Evolutionary conservation across 2,113 vertebrate genomes (phyloP), one percentile per base, ranked within the genome.

Genomic region (Columba janthina): DNA sequence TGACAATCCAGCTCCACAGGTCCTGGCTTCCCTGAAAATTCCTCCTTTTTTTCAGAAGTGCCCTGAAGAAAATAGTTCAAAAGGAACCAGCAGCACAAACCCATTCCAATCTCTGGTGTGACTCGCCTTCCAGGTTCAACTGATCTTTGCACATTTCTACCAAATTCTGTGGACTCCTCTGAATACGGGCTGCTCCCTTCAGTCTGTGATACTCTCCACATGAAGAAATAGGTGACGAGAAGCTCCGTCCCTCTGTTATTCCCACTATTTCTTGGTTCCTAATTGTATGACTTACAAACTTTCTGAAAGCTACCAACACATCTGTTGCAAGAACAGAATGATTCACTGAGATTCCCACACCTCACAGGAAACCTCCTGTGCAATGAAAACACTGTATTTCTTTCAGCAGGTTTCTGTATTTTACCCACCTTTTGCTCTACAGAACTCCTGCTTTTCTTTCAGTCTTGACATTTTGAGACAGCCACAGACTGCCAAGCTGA

Each of bases 61-160:
- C 95, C 92, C 90, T 86, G 85, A 88, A 96, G 93, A 91, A 94
- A 96, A 90, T 10, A 88, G 32, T 91, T 96, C 85, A 93, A 93
- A 96, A 96, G 79, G 69, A 69, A 46, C 12, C 28, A 88, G 64
- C 67, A 92, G 80, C 42, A 78, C 46, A 84, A 84, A 78, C 26
- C 76, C 73, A 84, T 90, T 94, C 88, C 80, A 94, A 4, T 60
- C 79, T 74, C 60, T 71, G 64, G 48, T 42, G 57, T 2, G 4
- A 87, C 80, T 77, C 2, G 12, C 85, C 72, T 73, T 83, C 60
- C 69, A 81, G 80, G 58, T 24, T 16, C 36, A 79, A 57, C 21
- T 1, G 13, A 70, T 84, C 60, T 77, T 61, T 46, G 51, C 32
- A 42, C 65, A 31, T 66, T 90, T 90, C 64, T 60, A 34, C 15